phyloP scores from a whole-genome alignment of 2,113 vertebrate species.

The Bos indicus region DNA sequence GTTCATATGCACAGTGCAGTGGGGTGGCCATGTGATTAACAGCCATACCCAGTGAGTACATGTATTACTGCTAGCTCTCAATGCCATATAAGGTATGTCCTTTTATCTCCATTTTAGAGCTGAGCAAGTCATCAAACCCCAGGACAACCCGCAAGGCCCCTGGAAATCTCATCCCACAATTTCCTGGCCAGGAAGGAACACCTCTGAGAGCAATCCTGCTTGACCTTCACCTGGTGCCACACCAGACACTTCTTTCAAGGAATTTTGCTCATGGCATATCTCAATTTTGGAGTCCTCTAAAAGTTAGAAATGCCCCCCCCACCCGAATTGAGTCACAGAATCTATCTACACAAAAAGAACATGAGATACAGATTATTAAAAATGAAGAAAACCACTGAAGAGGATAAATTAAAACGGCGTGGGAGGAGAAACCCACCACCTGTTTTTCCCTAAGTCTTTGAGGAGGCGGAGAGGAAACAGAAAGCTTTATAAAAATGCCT shows the following conservation, averaged over 20 bases:
- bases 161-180: background rate
- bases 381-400: background rate
- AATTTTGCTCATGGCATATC: background rate
- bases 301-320: background rate
- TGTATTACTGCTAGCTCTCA: background rate
- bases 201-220: background rate
- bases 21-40: background rate
- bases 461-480: background rate
- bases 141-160: background rate
- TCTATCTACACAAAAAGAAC: background rate
- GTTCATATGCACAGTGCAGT: background rate
- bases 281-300: background rate
- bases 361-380: background rate
- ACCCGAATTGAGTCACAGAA: background rate
- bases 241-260: background rate
- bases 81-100: background rate
- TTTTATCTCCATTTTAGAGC: background rate
- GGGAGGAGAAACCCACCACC: too few species aligned
- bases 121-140: background rate
- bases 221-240: background rate
- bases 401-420: background rate
- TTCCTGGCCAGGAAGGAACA: background rate
- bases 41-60: background rate
- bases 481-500: background rate
- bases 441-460: background rate